These are phyloP conservation scores for Cepaea nemoralis DNA, from an alignment of 1,140 invertebrate species.

Conservation along the genomic window DNA sequence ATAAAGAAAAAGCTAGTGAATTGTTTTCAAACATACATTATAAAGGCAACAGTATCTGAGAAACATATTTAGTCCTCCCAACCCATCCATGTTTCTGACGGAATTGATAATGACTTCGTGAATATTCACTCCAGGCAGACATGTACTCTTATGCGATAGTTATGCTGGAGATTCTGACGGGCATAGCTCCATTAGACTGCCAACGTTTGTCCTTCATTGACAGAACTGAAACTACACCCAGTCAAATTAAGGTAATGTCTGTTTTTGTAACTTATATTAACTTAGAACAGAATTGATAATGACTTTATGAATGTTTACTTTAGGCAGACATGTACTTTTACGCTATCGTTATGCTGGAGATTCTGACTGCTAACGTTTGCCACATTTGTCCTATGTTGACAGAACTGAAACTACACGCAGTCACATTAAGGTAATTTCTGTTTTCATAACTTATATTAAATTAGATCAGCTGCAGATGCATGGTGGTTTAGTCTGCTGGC, in stretches of 20 bases:
- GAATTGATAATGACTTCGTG: too few species aligned
- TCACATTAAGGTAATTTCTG: conserved; percentile 5
- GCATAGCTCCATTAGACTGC: conserved; percentile 49
- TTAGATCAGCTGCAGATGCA: too few species aligned
- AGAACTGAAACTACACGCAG: neutral
- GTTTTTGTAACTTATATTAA: too few species aligned
- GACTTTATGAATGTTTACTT: neutral
- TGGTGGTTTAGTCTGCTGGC: too few species aligned
- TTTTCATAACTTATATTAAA: too few species aligned
- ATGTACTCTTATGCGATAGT: conserved; percentile 67
- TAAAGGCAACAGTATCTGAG: too few species aligned
- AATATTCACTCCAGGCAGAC: conserved; percentile 55
- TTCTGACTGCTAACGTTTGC: conserved; percentile 58
- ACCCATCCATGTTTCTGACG: too few species aligned
- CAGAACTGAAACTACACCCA: neutral
- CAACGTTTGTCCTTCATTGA: neutral
- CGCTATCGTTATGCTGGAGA: conserved; percentile 61
- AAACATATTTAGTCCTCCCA: too few species aligned
- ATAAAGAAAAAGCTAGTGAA: too few species aligned
- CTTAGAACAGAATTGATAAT: too few species aligned
- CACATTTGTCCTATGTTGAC: neutral
- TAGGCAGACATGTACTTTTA: conserved; percentile 68
- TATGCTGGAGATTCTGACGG: conserved; percentile 59
- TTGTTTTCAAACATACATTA: too few species aligned
- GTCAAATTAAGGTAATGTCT: neutral